Percentiles rank a stretch among this genome's conserved stretches.
phyloP scores from a whole-genome alignment of 2,888 invertebrate species.

The Pachydiplax longipennis region DNA sequence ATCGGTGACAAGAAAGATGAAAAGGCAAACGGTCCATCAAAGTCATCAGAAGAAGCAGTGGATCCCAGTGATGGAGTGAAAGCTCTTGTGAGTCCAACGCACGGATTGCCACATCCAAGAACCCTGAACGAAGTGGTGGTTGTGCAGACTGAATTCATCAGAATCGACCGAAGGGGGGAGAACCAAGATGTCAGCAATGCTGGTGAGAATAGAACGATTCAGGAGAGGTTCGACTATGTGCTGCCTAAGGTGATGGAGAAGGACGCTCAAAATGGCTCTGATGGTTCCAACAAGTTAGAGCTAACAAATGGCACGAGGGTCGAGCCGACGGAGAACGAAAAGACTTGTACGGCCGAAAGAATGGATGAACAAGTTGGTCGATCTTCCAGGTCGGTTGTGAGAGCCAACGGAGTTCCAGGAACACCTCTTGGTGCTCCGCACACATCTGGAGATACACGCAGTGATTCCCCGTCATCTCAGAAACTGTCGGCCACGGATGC shows the following conservation, averaged over 20 bases:
- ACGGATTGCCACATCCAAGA: neutral
- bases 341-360: neutral
- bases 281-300: neutral
- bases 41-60: neutral
- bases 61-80: neutral
- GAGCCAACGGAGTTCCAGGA: neutral
- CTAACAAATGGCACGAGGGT: neutral
- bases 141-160: neutral
- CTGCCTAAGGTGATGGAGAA: neutral
- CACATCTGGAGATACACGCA: neutral
- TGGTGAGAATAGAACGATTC: neutral
- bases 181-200: neutral
- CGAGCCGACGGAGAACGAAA: neutral
- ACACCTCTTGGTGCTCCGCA: neutral
- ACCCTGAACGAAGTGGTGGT: neutral
- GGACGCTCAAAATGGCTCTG: neutral
- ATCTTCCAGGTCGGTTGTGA: neutral
- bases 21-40: neutral
- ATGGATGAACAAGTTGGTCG: neutral
- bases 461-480: neutral
- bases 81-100: neutral
- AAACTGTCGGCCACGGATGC: neutral
- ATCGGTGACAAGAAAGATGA: neutral
- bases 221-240: neutral
- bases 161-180: neutral